These are phyloP conservation scores for Limonius californicus DNA, from an alignment of 1,140 invertebrate species.

Conservation along the genomic window DNA sequence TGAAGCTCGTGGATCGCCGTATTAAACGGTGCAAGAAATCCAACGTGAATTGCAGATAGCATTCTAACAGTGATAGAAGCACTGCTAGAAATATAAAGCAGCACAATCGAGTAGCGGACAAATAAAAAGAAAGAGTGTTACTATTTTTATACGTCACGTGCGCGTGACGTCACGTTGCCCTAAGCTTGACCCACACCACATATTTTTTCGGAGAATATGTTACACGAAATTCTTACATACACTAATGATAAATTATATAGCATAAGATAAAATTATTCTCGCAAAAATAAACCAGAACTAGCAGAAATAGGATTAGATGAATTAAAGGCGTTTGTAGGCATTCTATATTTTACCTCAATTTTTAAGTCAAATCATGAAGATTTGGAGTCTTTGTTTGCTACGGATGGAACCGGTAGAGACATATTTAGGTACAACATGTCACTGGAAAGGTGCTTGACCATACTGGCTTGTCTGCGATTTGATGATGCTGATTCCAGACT, in stretches of 20 bases:
- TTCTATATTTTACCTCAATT: conserved; percentile 2
- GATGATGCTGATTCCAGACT: conserved; percentile 4
- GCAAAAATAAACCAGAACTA: background rate
- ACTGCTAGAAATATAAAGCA: too few relatives aligned
- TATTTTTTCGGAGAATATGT: background rate
- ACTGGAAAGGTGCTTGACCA: conserved; percentile 28
- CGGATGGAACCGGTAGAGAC: conserved; percentile 33
- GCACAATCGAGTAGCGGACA: too few relatives aligned
- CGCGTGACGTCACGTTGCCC: too few relatives aligned
- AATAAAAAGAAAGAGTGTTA: too few relatives aligned
- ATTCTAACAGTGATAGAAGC: too few relatives aligned
- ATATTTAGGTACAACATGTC: conserved; percentile 35
- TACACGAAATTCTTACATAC: background rate
- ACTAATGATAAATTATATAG: conserved; percentile 2
- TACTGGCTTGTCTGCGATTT: conserved; percentile 32
- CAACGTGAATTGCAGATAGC: too few relatives aligned
- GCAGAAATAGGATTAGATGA: background rate
- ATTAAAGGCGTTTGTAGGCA: conserved; percentile 16
- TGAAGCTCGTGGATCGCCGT: too few relatives aligned
- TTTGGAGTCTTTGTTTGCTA: conserved; percentile 29
- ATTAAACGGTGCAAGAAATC: too few relatives aligned
- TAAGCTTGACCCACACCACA: too few relatives aligned
- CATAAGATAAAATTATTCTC: background rate
- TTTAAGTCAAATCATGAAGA: conserved; percentile 34
- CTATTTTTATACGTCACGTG: too few relatives aligned